These are phyloP conservation scores for Spilarctia lutea DNA, from an alignment of 2,888 invertebrate species.

Conservation along the genomic window DNA sequence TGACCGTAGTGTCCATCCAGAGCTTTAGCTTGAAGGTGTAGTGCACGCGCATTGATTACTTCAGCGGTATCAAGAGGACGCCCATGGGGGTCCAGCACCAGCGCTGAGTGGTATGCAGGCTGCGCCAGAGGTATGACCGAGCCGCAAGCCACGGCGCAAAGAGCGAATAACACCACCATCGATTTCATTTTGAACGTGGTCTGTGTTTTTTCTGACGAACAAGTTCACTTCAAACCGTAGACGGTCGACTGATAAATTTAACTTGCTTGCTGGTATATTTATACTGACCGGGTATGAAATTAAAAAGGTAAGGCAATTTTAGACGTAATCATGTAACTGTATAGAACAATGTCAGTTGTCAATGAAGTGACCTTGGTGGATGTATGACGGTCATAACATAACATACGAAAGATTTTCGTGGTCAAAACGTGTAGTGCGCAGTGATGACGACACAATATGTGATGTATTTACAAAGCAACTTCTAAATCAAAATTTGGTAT, in stretches of 20 bases:
- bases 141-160: conserved; percentile 87
- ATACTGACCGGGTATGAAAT: conserved; percentile 78
- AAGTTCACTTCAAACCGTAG: conserved; percentile 78
- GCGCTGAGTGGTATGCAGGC: conserved; percentile 78
- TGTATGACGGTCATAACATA: conserved; percentile 70
- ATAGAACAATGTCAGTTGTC: conserved; percentile 83
- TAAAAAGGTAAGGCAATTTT: conserved; percentile 78
- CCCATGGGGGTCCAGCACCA: conserved; percentile 81
- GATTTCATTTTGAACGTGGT: conserved; percentile 70
- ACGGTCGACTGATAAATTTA: conserved; percentile 58
- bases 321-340: conserved; percentile 55
- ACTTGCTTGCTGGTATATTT: conserved; percentile 69
- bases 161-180: conserved; percentile 88
- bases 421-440: conserved; percentile 76
- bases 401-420: conserved; percentile 75
- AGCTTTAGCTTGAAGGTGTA: conserved; percentile 82
- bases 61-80: conserved; percentile 83
- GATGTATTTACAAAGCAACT: conserved; percentile 22
- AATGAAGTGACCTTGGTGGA: conserved; percentile 78
- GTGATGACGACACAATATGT: conserved; percentile 52
- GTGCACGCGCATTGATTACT: conserved; percentile 80
- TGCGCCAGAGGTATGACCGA: conserved; percentile 80
- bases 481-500: background rate
- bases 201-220: conserved; percentile 68
- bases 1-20: conserved; percentile 69